These are phyloP conservation scores for Drosophila borealis DNA, from an alignment of 2,888 invertebrate species.

Conservation along the genomic window DNA sequence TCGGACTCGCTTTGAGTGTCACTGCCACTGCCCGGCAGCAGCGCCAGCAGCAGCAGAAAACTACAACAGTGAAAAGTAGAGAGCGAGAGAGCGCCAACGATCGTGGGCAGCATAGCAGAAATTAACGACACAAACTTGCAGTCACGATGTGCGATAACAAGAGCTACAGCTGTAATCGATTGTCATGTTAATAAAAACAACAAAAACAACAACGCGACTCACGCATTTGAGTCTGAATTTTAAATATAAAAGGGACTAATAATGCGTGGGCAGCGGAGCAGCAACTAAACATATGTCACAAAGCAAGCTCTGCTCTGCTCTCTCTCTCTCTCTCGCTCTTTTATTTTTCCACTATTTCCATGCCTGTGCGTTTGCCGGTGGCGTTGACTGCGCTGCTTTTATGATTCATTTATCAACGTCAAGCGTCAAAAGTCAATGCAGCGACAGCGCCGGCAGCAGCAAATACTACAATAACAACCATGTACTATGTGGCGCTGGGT, in stretches of 20 bases:
- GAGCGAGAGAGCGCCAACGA: constrained; percentile 18
- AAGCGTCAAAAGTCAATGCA: constrained; percentile 78
- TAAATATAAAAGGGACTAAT: constrained; percentile 29
- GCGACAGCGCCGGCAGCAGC: constrained; percentile 22
- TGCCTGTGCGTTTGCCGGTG: constrained; percentile 48
- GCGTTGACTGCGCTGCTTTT: constrained; percentile 68
- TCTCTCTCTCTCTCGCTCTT: constrained; percentile 1
- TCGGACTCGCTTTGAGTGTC: constrained; percentile 67
- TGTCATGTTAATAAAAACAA: constrained; percentile 40
- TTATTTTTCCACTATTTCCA: constrained; percentile 6
- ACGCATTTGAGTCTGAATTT: constrained; percentile 38
- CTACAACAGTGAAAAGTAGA: constrained; percentile 2
- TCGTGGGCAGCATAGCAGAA: constrained; percentile 41
- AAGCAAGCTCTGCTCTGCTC: background rate
- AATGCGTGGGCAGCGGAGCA: constrained; percentile 30
- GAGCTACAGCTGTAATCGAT: constrained; percentile 70
- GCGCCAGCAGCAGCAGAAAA: constrained; percentile 19
- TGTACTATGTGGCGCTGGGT: constrained; percentile 40
- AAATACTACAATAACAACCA: constrained; percentile 37
- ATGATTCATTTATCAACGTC: constrained; percentile 80
- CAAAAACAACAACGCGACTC: constrained; percentile 32
- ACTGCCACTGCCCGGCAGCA: constrained; percentile 67
- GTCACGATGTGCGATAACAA: constrained; percentile 46
- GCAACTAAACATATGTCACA: constrained; percentile 37
- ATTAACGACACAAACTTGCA: constrained; percentile 31